phyloP scores from a whole-genome alignment of 2,113 vertebrate species.

The Sardina pilchardus region DNA sequence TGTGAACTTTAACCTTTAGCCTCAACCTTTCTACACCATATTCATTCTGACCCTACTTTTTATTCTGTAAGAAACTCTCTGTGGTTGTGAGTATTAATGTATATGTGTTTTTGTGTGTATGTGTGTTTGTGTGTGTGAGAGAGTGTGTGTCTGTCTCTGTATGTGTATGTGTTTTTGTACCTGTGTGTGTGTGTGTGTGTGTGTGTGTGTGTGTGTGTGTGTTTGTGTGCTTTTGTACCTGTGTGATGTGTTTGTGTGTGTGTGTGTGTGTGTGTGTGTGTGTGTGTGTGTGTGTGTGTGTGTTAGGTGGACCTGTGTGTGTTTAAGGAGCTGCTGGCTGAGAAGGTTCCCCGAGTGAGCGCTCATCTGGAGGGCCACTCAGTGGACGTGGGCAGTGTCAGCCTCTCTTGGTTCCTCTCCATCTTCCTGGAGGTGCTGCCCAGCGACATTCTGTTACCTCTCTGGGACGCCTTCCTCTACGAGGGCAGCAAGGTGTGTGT shows the following conservation, averaged over 20 bases:
- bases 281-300: background rate
- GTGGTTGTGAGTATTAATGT: background rate
- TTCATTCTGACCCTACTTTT: background rate
- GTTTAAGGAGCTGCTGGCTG: slow-evolving; percentile 85
- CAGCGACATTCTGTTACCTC: slow-evolving; percentile 84
- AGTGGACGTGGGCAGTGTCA: slow-evolving; percentile 86
- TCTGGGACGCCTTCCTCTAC: slow-evolving; percentile 94
- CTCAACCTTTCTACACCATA: background rate
- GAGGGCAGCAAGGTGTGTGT: slow-evolving; percentile 89
- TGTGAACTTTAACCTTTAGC: background rate
- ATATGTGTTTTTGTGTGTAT: background rate
- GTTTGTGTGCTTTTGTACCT: slow-evolving; percentile 20
- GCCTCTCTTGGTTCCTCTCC: slow-evolving; percentile 96
- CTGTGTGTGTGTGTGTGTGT: background rate
- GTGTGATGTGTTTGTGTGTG: background rate
- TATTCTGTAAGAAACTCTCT: background rate
- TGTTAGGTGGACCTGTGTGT: slow-evolving; percentile 90
- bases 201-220: background rate
- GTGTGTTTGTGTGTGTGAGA: too few species aligned
- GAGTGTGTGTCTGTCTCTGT: background rate
- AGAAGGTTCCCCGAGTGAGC: slow-evolving; percentile 87
- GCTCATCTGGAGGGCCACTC: slow-evolving; percentile 79
- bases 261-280: slow-evolving; percentile 23
- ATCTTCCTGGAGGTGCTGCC: slow-evolving; percentile 89
- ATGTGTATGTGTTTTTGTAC: slow-evolving; percentile 16